Base-by-base conservation (phyloP, 2,888 invertebrate species). In the Neuroscelio doddi region DNA sequence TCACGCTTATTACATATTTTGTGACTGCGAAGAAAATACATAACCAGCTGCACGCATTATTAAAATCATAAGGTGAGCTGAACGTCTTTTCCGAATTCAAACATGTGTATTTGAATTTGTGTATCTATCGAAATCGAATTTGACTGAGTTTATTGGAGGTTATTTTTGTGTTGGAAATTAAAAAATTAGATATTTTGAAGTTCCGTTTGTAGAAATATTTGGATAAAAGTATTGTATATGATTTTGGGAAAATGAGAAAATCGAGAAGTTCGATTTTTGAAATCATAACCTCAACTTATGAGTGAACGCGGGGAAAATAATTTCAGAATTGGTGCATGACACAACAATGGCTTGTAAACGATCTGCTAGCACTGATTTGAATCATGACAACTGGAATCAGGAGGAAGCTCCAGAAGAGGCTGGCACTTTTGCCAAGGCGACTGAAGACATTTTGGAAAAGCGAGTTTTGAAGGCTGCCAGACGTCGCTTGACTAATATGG, bases 321-420 rank as follows among this genome's bases (percentile, higher is more conserved):
- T 49, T 44, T 36, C 16, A 38, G 29, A 29, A n/a, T 5, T 36
- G 8, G 7, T 12, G 17, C 38, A 64, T 68, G 52, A 51, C 21
- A 5, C 51, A 51, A 41, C 27, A 24, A 93, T 93, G 93, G 88
- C 92, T 72, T 82, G 85, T 46, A 96, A 96, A 86, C 88, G 96
- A 66, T 85, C 86, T 72, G 94, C 95, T 21, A 88, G 90, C 3
- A 87, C 87, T 15, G 92, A 94, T 56, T 84, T 96, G 68, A 94
- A 92, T 84, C 93, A 92, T 76, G 92, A 93, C 8, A 95, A 95
- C 81, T 95, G 95, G 95, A 90, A 95, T 80, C 86, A 89, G 61
- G 94, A 93, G 52, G 92, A 93, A 1, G 90, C 90, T 45, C 86
- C 87, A 0, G 93, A 94, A 79, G 92, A 94, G 74, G 89, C 90